These are phyloP conservation scores for Anaspis maculata DNA, from an alignment of 2,888 invertebrate species.

Conservation along the genomic window DNA sequence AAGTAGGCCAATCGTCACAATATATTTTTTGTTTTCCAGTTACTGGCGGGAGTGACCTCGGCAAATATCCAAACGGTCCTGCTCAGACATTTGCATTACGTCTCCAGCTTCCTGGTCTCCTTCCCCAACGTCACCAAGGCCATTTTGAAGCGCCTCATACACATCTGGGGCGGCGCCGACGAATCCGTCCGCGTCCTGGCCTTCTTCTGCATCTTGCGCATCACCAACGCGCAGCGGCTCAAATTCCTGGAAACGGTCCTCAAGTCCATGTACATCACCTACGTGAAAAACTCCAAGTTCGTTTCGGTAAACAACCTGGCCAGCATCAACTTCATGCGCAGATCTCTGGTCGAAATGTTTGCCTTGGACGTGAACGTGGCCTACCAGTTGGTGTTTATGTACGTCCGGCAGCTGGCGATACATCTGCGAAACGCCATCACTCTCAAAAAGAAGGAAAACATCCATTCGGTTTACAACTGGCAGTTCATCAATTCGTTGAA, in stretches of 20 bases:
- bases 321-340: conserved; percentile 88
- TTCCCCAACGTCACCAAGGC: conserved; percentile 68
- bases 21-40: conserved; percentile 39
- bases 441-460: conserved; percentile 77
- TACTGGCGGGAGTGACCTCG: conserved; percentile 73
- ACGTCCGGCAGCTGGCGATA: conserved; percentile 90
- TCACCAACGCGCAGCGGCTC: conserved; percentile 57
- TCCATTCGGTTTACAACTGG: conserved; percentile 97
- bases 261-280: conserved; percentile 90
- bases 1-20: no score
- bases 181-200: conserved; percentile 83
- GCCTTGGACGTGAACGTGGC: conserved; percentile 69
- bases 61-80: conserved; percentile 71
- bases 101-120: conserved; percentile 69
- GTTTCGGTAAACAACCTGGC: conserved; percentile 82
- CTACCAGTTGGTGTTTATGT: conserved; percentile 88
- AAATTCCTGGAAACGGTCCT: conserved; percentile 65
- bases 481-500: conserved; percentile 90
- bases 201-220: conserved; percentile 77
- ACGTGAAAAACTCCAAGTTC: conserved; percentile 88
- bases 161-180: conserved; percentile 78
- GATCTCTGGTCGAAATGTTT: conserved; percentile 86
- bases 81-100: conserved; percentile 82
- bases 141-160: conserved; percentile 67
- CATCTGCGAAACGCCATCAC: conserved; percentile 89